Conservation (phyloP, 2,113 vertebrate species). For the Circaetus cinerascens region DNA sequence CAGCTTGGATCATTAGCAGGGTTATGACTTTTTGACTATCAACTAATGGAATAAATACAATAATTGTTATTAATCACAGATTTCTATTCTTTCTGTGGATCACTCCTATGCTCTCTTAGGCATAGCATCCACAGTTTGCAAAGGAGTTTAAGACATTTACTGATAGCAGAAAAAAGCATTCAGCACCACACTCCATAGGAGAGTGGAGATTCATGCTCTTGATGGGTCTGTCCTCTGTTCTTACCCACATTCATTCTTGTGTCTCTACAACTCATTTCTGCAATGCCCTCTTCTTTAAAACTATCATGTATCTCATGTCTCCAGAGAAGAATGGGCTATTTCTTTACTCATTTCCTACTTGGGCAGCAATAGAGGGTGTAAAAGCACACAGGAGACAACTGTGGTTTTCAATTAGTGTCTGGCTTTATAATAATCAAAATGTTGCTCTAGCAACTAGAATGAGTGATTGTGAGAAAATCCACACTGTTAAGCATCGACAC, state of each 20-base stretch:
- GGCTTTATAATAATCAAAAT: neutral
- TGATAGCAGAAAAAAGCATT: neutral
- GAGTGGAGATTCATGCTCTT: neutral
- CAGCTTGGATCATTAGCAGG: neutral
- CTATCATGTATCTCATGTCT: neutral
- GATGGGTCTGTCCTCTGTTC: neutral
- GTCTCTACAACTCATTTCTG: neutral
- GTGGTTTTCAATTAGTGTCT: neutral
- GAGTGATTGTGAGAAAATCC: neutral
- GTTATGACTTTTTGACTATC: neutral
- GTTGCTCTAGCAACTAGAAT: neutral
- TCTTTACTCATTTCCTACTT: neutral
- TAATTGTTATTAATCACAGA: neutral
- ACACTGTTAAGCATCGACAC: rapidly evolving
- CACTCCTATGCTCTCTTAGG: neutral
- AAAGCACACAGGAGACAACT: neutral
- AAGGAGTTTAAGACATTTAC: neutral
- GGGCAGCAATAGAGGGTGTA: neutral
- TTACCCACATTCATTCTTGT: neutral
- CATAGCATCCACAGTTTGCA: neutral
- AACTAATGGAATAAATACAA: neutral
- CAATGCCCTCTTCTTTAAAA: neutral
- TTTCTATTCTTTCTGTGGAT: neutral
- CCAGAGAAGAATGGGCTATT: neutral
- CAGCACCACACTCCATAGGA: neutral